phyloP scores from a whole-genome alignment of 2,113 vertebrate species.

The Salvelinus fontinalis region DNA sequence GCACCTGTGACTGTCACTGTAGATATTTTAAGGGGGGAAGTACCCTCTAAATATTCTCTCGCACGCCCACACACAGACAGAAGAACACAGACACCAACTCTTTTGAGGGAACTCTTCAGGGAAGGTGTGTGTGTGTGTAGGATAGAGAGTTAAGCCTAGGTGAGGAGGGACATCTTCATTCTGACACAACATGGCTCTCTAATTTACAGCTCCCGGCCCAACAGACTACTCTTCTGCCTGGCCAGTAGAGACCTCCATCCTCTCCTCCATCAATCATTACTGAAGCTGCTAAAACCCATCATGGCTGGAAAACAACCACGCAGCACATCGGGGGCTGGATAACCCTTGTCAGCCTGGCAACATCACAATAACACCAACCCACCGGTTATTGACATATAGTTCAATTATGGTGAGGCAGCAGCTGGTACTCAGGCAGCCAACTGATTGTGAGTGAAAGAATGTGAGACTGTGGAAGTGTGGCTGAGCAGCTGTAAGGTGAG shows the following conservation, averaged over 20 bases:
- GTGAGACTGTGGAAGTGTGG: neutral
- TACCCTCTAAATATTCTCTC: too few species aligned
- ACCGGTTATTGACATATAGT: conserved; percentile 29
- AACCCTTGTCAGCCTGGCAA: conserved; percentile 23
- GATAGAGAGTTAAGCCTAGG: too few species aligned
- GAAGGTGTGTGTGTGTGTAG: too few species aligned
- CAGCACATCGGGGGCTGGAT: conserved; percentile 22
- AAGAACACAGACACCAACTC: too few species aligned
- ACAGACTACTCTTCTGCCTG: neutral
- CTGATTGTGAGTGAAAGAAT: conserved; percentile 24
- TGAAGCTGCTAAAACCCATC: conserved; percentile 16
- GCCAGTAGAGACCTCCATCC: conserved; percentile 39
- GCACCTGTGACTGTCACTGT: conserved; percentile 7
- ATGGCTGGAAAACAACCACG: conserved; percentile 30
- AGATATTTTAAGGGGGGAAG: neutral
- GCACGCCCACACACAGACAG: too few species aligned
- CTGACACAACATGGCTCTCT: conserved; percentile 9
- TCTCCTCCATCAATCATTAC: conserved; percentile 41
- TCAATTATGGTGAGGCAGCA: conserved; percentile 9
- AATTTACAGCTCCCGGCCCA: conserved; percentile 14
- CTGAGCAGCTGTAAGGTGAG: neutral
- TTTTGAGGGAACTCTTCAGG: neutral
- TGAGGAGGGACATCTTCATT: too few species aligned
- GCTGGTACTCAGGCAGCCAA: conserved; percentile 28
- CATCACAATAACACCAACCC: conserved; percentile 32